Base-by-base conservation (phyloP, 2,888 invertebrate species). In the Ochlodes sylvanus region DNA sequence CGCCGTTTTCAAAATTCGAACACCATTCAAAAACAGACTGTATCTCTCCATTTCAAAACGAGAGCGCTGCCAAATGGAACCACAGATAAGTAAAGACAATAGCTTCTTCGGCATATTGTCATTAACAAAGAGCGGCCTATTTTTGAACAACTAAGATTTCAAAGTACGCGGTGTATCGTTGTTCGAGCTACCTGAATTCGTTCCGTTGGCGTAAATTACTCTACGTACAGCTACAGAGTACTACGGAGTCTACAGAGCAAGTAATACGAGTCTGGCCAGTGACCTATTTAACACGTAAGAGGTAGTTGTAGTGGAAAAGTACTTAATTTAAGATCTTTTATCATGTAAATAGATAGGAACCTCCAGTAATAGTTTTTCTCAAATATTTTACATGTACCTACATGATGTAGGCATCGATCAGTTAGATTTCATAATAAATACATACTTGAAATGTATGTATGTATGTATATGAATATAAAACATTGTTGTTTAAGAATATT, bases 1-100 rank as follows among this genome's bases (percentile, higher is more conserved):
- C 50, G 50, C 19, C 4, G 19, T 17, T 54, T 32, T 32, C 21
- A n/a, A 32, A 27, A n/a, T 32, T 32, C 21, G 54, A 27, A 54
- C 19, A 12, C n/a, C 27, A 54, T 54, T 14, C 27, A 27, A 27
- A 54, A 32, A n/a, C n/a, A 54, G 7, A 14, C 52, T 52, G 52
- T 27, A 54, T n/a, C 27, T 54, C 27, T n/a, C 54, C n/a, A 27
- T 54, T 54, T 27, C 27, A 54, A 54, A 21, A 6, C 27, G 54
- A 54, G 54, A 54, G 27, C 54, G 54, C 27, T 54, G 54, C 54
- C 54, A 54, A 54, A 54, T 54, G 54, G n/a, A 27, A 54, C 54
- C 54, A 54, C n/a, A 54, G 54, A 54, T 54, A 54, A 21, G n/a
- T n/a, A 32, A 27, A 32, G 27, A 54, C 54, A 54, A 54, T 54